These are phyloP conservation scores for Phrynosoma blainvillii DNA, from an alignment of 2,113 vertebrate genomes.

Conservation along the genomic window DNA sequence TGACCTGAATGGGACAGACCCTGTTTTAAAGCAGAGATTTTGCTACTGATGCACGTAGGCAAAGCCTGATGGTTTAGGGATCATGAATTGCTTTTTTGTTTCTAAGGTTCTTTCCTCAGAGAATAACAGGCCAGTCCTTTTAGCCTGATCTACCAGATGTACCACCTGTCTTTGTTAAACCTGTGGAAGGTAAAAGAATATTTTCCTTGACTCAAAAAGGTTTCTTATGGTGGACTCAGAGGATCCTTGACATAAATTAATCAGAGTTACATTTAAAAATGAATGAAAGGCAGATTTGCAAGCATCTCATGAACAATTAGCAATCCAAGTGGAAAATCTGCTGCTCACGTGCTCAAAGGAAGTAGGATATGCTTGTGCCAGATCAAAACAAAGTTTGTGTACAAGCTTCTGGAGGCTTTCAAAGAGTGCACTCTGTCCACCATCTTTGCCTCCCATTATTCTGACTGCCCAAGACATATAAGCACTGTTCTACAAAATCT, in stretches of 20 bases:
- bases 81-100: not conserved
- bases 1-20: not conserved
- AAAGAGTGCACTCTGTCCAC: not conserved
- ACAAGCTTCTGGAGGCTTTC: slow-evolving; percentile 3
- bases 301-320: slow-evolving; percentile 23
- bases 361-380: slow-evolving; percentile 10
- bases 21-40: too few relatives aligned
- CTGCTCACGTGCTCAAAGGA: not conserved
- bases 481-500: not conserved
- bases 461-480: not conserved
- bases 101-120: not conserved
- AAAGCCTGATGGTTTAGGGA: not conserved
- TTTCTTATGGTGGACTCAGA: not conserved
- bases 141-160: not conserved
- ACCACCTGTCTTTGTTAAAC: slow-evolving; percentile 13
- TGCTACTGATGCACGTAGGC: not conserved
- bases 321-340: slow-evolving; percentile 29
- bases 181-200: too few relatives aligned
- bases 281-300: slow-evolving; percentile 9
- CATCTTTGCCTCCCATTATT: not conserved
- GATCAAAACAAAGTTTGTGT: slow-evolving; percentile 2
- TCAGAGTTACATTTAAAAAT: not conserved
- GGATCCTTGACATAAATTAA: slow-evolving; percentile 13
- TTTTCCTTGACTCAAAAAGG: not conserved
- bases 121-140: not conserved